Conservation (phyloP, 2,888 invertebrate genomes). For the Tipula confusa region DNA sequence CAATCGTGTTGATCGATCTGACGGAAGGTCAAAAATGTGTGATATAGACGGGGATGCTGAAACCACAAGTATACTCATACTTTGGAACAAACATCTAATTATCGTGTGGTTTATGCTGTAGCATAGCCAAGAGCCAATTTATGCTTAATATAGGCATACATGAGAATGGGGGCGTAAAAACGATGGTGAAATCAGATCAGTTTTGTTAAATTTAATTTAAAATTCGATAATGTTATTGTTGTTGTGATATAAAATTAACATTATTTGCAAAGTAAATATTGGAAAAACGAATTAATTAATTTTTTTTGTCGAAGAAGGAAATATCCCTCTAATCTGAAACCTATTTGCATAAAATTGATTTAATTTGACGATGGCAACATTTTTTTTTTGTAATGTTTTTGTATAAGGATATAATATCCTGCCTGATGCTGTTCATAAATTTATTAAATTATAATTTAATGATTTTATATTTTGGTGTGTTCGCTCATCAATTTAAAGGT, state of each 20-base stretch:
- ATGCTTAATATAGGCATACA: too few relatives aligned
- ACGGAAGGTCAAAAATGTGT: not conserved
- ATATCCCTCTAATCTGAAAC: not conserved
- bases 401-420: not conserved
- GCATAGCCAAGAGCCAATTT: too few relatives aligned
- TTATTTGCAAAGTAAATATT: not conserved
- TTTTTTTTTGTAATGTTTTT: not conserved
- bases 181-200: not conserved
- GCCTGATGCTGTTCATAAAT: not conserved
- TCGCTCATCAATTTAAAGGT: not conserved
- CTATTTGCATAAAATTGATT: not conserved
- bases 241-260: not conserved
- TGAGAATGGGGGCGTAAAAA: too few relatives aligned
- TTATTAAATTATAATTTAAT: constrained; percentile 3
- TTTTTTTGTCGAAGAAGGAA: not conserved
- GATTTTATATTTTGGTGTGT: not conserved
- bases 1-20: not conserved
- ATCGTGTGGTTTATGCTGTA: too few relatives aligned
- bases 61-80: too few relatives aligned
- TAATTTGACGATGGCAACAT: not conserved
- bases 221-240: not conserved
- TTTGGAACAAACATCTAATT: too few relatives aligned
- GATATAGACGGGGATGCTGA: too few relatives aligned
- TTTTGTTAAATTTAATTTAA: not conserved
- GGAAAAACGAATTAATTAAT: constrained; percentile 3